Conservation (phyloP, 2,888 invertebrate genomes). For the Eucera pruinosa region DNA sequence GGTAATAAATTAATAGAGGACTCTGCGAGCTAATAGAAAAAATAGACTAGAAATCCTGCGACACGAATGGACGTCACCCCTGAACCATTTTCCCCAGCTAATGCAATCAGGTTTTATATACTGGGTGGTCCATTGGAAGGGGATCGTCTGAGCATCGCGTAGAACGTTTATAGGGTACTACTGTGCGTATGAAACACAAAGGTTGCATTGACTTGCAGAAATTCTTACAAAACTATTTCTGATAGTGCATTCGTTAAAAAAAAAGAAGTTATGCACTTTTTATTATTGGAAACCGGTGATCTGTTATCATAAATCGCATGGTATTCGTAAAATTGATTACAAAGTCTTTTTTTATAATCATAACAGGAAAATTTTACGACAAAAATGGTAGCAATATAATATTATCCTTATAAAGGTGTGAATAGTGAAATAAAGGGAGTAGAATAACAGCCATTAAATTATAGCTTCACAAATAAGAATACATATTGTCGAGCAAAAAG, state of each 20-base stretch:
- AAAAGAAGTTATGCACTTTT: neutral
- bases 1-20: slow-evolving; percentile 59
- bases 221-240: neutral
- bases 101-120: slow-evolving; percentile 48
- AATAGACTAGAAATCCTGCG: slow-evolving; percentile 31
- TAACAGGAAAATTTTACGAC: too few relatives aligned
- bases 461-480: neutral
- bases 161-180: neutral
- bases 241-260: neutral
- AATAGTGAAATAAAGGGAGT: too few relatives aligned
- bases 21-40: slow-evolving; percentile 54
- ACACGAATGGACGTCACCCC: slow-evolving; percentile 30
- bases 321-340: too few relatives aligned
- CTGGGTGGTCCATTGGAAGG: slow-evolving; percentile 32
- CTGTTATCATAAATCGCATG: too few relatives aligned
- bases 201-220: neutral
- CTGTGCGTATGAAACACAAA: neutral
- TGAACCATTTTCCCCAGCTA: slow-evolving; percentile 31
- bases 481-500: neutral
- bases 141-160: neutral
- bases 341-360: too few relatives aligned
- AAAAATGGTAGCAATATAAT: too few relatives aligned
- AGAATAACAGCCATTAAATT: too few relatives aligned
- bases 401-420: too few relatives aligned
- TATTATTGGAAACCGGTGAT: too few relatives aligned